Conservation (phyloP, 1,140 invertebrate species). For the Nymphalis io region DNA sequence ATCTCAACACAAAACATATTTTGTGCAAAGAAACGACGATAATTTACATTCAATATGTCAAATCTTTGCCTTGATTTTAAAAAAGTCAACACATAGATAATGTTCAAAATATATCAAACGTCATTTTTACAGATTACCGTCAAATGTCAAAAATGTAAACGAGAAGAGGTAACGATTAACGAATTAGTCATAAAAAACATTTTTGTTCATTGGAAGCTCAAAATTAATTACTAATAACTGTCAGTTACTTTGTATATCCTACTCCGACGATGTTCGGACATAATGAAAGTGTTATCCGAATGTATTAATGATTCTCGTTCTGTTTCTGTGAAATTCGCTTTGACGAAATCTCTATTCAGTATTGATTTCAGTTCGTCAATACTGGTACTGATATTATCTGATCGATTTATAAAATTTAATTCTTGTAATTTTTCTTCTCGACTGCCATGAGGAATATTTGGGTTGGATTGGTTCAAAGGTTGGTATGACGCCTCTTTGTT, state of each 20-base stretch:
- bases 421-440: constrained; percentile 47
- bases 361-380: constrained; percentile 62
- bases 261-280: constrained; percentile 60
- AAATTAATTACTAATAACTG: constrained; percentile 33
- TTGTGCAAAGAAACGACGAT: no score
- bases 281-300: constrained; percentile 66
- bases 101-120: no score
- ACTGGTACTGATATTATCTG: constrained; percentile 53
- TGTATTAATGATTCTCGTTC: constrained; percentile 65
- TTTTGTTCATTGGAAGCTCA: neutral
- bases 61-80: no score
- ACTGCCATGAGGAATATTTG: constrained; percentile 33
- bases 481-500: constrained; percentile 81
- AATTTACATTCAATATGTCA: no score
- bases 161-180: neutral
- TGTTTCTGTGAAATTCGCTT: constrained; percentile 48
- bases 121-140: neutral
- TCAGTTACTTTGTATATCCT: constrained; percentile 54
- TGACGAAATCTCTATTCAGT: constrained; percentile 62
- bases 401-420: constrained; percentile 47
- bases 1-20: no score
- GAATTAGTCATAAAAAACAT: neutral
- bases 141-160: neutral
- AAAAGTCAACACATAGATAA: no score
- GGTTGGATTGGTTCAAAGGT: constrained; percentile 41